Evolutionary conservation across 1,140 invertebrate species (phyloP).

Genomic region (Drosophila nebulosa): DNA sequence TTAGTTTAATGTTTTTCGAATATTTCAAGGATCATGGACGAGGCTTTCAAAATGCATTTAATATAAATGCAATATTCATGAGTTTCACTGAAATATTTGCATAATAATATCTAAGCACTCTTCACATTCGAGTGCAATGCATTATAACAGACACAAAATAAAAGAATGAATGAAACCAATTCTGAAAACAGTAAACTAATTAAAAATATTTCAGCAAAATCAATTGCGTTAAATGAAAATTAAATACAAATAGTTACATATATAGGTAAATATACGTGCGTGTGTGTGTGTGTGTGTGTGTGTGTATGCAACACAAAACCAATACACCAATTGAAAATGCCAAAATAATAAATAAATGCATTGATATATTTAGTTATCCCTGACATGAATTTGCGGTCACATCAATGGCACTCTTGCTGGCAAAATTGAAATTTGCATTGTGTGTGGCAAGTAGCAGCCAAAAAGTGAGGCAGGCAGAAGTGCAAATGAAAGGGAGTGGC

Average conservation of each 20-base stretch:
- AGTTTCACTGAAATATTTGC: background rate
- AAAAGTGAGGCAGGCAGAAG: background rate
- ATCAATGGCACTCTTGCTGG: constrained; percentile 17
- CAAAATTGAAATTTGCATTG: constrained; percentile 1
- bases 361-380: constrained; percentile 2
- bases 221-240: background rate
- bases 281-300: background rate
- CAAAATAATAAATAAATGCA: constrained; percentile 14
- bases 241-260: constrained; percentile 7
- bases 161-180: too few species aligned
- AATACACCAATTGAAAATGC: background rate
- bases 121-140: background rate
- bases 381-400: constrained; percentile 29
- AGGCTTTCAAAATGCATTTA: constrained; percentile 30
- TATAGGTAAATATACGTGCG: too few species aligned
- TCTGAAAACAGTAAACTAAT: background rate
- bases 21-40: background rate
- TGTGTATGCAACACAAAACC: background rate
- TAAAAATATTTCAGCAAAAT: background rate
- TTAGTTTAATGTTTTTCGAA: background rate
- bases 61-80: constrained; percentile 10
- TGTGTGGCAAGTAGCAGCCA: background rate
- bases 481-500: background rate
- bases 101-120: background rate
- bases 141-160: too few species aligned